Evolutionary conservation across 2,113 vertebrate species (phyloP), one percentile per base, ranked within the genome.

Genomic region (Mionectes macconnelli): DNA sequence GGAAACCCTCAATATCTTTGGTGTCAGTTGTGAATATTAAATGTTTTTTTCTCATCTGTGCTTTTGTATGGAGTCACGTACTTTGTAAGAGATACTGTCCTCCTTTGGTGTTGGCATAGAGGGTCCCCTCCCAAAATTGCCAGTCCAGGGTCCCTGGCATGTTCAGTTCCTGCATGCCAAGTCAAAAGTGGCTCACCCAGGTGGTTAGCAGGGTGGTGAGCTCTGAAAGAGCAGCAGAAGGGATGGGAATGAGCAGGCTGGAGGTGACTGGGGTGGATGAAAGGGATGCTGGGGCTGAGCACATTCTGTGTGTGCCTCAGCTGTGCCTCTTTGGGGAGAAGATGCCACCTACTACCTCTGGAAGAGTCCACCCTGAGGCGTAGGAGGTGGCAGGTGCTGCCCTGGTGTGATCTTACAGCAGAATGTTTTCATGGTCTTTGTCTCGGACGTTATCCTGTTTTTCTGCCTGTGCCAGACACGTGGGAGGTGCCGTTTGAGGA

Each of bases 401-500:
- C 72, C 39, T 27, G 33, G 14, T 11, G 17, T 45, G 67, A 35
- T 62, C 56, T 82, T 44, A 2, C 25, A 49, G 53, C 73, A 55
- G 24, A 83, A 19, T 9, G 2, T 49, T 60, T 55, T 3, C 27
- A 19, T 22, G 42, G 8, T 25, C 56, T 35, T 66, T 12, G 23
- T 74, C 31, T 69, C 55, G 78, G 3, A 67, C 2, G 0, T 72
- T 37, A 10, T 49, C 10, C 72, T 2, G 0, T 78, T 86, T 88
- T 13, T 45, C 40, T 86, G 4, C 73, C 92, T 55, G 22, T 93
- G 62, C 22, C 98, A 99, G 99, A 99, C 82, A 99, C 99, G 70
- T 99, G 99, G 99, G 99, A 99, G 96, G 99, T 99, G 49, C 99
- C 99, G 0, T 99, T 99, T 5, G 99, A 99, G 97, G 99, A 99